Evolutionary conservation across 2,113 vertebrate species (phyloP), one percentile per base, ranked within the genome.

Genomic region (Myotis davidii): DNA sequence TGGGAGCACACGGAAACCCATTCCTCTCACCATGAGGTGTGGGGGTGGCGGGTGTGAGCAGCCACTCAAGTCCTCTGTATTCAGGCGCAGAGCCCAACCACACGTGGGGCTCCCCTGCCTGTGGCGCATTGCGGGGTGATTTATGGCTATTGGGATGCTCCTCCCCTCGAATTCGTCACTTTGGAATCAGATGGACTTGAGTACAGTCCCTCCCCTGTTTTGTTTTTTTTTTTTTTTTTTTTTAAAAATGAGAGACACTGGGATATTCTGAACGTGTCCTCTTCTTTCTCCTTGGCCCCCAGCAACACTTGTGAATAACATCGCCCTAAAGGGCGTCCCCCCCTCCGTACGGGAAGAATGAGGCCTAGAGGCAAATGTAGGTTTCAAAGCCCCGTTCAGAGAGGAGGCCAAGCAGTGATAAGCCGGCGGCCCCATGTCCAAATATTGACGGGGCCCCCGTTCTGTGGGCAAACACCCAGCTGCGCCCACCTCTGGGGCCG

Each of bases 401-500:
- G 82, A 96, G 83, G 82, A 95, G 91, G 39, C 92, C 89, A 70
- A 96, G 39, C 74, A 74, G 64, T 94, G 79, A 95, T 73, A 73
- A 97, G n/a, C 34, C 6, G n/a, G 87, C 39, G 90, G 94, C 81
- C 77, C 83, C 79, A 93, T 64, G 96, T 86, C 91, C 90, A 97
- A 97, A 90, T 95, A 96, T 91, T 97, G 70, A 85, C 93, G 93
- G 52, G 76, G 32, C 61, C 84, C 4, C 3, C 56, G 42, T 90
- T 97, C 97, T 96, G 90, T 91, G 76, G 90, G 64, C 64, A 97
- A 98, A 96, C 97, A 72, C 54, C 64, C 37, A 5, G 56, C 89
- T 29, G 97, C 96, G 89, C 64, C 95, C 70, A 27, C 61, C 0
- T 61, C 88, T 87, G 64, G 56, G 25, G 42, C 70, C 45, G 34